Conservation (phyloP, 2,797 vertebrate species). For the Catamblyrhynchus diadema region DNA sequence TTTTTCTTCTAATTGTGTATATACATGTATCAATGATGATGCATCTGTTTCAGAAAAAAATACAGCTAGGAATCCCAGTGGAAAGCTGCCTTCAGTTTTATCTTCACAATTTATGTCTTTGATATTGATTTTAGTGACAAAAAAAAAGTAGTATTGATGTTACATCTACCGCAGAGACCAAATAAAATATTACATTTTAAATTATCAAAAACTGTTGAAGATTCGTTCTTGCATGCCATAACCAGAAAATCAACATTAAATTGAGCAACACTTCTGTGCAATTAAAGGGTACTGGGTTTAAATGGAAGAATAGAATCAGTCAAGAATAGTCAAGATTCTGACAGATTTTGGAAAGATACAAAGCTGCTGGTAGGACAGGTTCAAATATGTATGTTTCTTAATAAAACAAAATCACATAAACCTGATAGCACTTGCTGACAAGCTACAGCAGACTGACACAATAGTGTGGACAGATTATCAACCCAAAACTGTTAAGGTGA, state of each 20-base stretch:
- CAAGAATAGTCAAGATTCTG: background rate
- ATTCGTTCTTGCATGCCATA: background rate
- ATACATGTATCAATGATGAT: background rate
- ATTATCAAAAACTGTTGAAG: background rate
- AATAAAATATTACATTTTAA: background rate
- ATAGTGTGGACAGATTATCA: background rate
- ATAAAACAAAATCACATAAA: background rate
- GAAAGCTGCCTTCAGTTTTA: background rate
- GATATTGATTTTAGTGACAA: background rate
- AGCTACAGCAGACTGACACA: background rate
- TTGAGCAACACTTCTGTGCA: background rate
- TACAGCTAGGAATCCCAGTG: background rate
- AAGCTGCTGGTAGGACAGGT: background rate
- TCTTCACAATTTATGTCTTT: background rate
- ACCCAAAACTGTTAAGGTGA: background rate
- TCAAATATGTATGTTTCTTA: background rate
- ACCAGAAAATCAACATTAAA: background rate
- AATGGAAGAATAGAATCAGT: background rate
- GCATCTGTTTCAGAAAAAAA: background rate
- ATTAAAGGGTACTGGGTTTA: background rate
- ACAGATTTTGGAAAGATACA: background rate
- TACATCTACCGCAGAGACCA: background rate
- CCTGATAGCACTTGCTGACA: background rate
- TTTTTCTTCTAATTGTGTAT: background rate
- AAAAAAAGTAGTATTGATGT: background rate